These are phyloP conservation scores for Chelidonichthys spinosus DNA, from an alignment of 2,797 vertebrate species.

Conservation along the genomic window DNA sequence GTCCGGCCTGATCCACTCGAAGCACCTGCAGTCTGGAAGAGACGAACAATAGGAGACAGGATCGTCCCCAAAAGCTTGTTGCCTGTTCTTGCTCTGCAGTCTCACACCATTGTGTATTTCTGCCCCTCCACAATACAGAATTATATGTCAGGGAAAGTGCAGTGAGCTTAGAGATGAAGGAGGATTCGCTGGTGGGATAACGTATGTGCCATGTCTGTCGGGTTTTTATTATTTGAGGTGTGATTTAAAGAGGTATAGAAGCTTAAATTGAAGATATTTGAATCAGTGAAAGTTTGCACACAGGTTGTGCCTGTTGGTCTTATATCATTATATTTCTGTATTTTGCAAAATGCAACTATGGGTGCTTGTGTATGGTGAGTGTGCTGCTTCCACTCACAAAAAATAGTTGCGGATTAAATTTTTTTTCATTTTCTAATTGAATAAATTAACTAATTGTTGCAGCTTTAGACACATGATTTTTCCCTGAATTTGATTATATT, in stretches of 20 bases:
- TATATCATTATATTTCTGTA: neutral
- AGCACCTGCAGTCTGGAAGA: conserved; percentile 35
- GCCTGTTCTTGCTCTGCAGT: conserved; percentile 8
- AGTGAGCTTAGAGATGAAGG: conserved; percentile 1
- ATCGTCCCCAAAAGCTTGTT: neutral
- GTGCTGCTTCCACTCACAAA: neutral
- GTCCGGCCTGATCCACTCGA: conserved; percentile 2
- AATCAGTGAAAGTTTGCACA: neutral
- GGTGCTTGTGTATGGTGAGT: neutral
- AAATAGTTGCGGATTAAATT: neutral
- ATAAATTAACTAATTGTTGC: neutral
- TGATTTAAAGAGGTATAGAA: neutral
- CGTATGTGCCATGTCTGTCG: neutral
- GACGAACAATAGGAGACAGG: conserved; percentile 10
- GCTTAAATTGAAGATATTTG: neutral
- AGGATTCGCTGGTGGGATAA: neutral
- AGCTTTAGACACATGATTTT: neutral
- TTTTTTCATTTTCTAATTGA: neutral
- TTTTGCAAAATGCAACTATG: neutral
- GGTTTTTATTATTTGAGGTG: neutral
- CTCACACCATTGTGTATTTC: neutral
- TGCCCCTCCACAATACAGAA: neutral
- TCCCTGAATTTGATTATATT: too few relatives aligned
- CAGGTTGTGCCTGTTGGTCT: neutral
- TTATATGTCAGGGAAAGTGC: neutral